Conservation (phyloP, 2,797 vertebrate species). For the Todus mexicanus region DNA sequence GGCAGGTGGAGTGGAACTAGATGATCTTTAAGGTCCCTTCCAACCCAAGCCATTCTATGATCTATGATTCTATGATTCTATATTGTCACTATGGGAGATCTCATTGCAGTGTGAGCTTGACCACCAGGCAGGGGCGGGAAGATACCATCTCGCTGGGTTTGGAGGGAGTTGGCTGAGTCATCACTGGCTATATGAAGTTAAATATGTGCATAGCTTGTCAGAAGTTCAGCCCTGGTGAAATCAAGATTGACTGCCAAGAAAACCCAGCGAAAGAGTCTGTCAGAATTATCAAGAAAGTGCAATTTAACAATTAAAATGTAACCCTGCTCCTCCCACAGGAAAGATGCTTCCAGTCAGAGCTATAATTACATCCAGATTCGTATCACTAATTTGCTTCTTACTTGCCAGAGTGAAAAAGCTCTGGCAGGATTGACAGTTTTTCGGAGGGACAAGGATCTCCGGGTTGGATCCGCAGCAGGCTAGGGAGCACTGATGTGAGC, state of each 20-base stretch:
- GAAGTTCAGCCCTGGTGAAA: neutral
- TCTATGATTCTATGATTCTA: neutral
- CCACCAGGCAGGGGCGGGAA: neutral
- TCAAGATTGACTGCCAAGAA: neutral
- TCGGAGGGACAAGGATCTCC: neutral
- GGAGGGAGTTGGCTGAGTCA: neutral
- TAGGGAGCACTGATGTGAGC: neutral
- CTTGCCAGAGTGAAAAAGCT: neutral
- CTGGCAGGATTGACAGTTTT: neutral
- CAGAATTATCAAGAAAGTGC: neutral
- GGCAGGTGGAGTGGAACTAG: neutral
- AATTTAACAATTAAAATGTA: slow-evolving; percentile 28
- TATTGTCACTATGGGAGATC: neutral
- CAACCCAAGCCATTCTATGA: neutral
- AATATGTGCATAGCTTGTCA: rapidly evolving
- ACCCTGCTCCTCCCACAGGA: slow-evolving; percentile 18
- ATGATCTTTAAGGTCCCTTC: neutral
- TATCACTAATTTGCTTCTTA: neutral
- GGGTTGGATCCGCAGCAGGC: neutral
- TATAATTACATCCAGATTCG: slow-evolving; percentile 6
- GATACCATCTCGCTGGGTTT: neutral
- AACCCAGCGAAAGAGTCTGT: neutral
- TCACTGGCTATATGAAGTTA: neutral
- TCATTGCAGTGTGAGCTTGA: neutral
- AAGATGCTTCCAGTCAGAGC: slow-evolving; percentile 1